A percentile compares a stretch with the other conserved stretches of the same genome.
phyloP scores from a whole-genome alignment of 2,888 invertebrate genomes.

The Crematogaster levior region DNA sequence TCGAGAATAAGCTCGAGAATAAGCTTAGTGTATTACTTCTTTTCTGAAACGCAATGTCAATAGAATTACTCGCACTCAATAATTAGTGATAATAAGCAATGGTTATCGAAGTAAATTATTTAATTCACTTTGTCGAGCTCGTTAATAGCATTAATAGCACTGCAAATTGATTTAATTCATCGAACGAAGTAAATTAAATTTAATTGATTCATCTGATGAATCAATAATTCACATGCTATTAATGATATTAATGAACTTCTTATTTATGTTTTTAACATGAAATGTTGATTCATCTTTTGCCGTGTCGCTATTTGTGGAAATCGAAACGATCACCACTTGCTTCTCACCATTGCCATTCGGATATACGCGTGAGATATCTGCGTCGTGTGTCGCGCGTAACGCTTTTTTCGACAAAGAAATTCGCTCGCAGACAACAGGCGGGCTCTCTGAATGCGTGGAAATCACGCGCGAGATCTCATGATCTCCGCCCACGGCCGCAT shows the following conservation, averaged over 20 bases:
- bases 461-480: constrained; percentile 78
- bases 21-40: too few relatives aligned
- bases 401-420: constrained; percentile 33
- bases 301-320: constrained; percentile 9
- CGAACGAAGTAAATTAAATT: background rate
- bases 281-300: background rate
- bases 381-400: constrained; percentile 15
- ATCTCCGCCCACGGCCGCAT: constrained; percentile 72
- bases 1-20: background rate
- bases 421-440: constrained; percentile 50
- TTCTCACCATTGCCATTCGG: background rate
- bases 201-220: background rate
- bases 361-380: constrained; percentile 13
- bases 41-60: background rate
- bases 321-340: background rate
- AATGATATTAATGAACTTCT: background rate
- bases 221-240: background rate
- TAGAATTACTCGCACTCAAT: background rate
- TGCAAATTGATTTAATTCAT: background rate
- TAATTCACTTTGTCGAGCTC: background rate
- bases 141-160: background rate
- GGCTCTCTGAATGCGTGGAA: constrained; percentile 77
- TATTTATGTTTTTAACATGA: background rate
- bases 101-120: background rate
- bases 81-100: background rate